Conservation (phyloP, 2,113 vertebrate species). For the Uria aalge region DNA sequence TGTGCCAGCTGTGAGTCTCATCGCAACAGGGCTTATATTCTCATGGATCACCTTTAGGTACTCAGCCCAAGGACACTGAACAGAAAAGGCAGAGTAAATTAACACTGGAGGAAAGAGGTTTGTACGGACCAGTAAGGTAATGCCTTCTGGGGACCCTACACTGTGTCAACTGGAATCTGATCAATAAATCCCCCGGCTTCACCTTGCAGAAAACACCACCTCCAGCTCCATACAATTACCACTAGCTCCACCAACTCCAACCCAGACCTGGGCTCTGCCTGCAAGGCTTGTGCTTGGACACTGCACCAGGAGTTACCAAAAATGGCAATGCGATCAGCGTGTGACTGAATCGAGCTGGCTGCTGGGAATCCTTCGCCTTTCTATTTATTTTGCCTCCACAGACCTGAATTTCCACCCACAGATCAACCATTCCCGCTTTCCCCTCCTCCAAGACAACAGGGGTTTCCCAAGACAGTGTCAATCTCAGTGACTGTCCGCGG, state of each 20-base stretch:
- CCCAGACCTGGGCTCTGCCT: neutral
- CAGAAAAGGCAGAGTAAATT: neutral
- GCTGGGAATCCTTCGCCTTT: neutral
- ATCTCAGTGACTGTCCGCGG: neutral
- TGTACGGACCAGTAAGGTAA: neutral
- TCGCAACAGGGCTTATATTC: neutral
- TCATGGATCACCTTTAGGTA: neutral
- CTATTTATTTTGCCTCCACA: neutral
- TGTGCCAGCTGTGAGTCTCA: neutral
- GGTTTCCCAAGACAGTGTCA: neutral
- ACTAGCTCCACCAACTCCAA: rapidly evolving
- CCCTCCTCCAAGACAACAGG: neutral
- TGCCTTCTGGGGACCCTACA: neutral
- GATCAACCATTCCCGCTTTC: neutral
- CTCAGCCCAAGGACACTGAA: neutral
- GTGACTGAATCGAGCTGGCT: neutral
- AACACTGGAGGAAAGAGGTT: neutral
- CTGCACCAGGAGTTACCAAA: neutral
- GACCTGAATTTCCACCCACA: neutral
- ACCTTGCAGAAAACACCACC: neutral
- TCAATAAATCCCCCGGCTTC: neutral
- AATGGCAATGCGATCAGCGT: rapidly evolving
- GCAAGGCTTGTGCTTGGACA: neutral
- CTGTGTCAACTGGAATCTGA: neutral
- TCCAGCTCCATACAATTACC: neutral